phyloP scores from a whole-genome alignment of 2,113 vertebrate genomes.

The Dendrocopos noguchii region DNA sequence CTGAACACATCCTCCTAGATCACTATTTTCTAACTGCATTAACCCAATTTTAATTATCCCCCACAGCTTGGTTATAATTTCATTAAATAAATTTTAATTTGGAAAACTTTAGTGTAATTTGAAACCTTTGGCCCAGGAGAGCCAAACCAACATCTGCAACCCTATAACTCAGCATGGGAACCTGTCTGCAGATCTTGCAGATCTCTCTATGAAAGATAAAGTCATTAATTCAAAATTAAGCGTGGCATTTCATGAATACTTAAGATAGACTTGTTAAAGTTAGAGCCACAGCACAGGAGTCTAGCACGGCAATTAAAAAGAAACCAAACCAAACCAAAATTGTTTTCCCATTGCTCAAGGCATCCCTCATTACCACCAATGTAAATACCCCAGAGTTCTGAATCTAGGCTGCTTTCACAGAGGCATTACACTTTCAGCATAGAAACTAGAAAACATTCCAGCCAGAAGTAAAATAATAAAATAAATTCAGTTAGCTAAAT shows the following conservation, averaged over 20 bases:
- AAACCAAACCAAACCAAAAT: too few species aligned
- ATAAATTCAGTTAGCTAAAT: conserved; percentile 25
- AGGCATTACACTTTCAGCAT: background rate
- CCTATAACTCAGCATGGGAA: background rate
- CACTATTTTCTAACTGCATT: background rate
- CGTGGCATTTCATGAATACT: background rate
- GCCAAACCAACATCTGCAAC: background rate
- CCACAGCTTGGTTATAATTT: background rate
- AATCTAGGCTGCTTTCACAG: background rate
- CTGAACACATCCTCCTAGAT: background rate
- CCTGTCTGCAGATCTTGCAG: background rate
- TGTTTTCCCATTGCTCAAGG: background rate
- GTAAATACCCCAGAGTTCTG: background rate
- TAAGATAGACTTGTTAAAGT: background rate
- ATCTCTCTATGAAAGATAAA: background rate
- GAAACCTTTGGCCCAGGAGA: background rate
- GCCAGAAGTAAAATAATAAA: conserved; percentile 46
- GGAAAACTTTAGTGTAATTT: background rate
- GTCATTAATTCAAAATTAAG: background rate
- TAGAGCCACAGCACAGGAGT: background rate
- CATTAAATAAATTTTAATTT: background rate
- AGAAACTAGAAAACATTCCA: background rate
- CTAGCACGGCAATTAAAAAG: background rate
- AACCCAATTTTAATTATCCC: background rate
- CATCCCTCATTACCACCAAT: background rate